These are phyloP conservation scores for Platypus cylindrus DNA, from an alignment of 2,888 invertebrate species.

Conservation along the genomic window DNA sequence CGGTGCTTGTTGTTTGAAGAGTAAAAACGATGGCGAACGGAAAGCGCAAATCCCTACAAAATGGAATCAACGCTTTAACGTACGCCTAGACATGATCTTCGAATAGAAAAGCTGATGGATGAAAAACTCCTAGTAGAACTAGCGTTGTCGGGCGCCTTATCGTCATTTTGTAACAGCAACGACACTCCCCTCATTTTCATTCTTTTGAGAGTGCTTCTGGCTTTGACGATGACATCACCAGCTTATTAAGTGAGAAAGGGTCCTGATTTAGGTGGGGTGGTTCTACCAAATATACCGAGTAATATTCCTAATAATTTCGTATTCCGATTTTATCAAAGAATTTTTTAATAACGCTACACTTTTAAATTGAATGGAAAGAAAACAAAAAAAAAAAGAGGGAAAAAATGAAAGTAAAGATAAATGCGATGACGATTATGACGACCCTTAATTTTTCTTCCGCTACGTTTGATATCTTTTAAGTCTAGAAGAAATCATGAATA, in stretches of 20 bases:
- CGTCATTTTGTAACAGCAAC: conserved; percentile 6
- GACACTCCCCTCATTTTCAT: conserved; percentile 3
- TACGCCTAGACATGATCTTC: conserved; percentile 4
- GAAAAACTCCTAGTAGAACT: conserved; percentile 3
- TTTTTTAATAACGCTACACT: too few species aligned
- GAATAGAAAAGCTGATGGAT: conserved; percentile 6
- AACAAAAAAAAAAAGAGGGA: too few species aligned
- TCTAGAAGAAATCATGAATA: too few species aligned
- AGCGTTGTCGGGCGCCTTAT: too few species aligned
- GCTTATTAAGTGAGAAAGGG: conserved; percentile 4
- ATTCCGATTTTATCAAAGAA: too few species aligned
- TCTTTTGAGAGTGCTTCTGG: conserved; percentile 5
- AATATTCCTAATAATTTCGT: too few species aligned
- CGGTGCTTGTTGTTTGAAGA: conserved; percentile 2
- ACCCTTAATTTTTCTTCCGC: too few species aligned
- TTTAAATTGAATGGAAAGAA: too few species aligned
- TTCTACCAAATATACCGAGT: conserved; percentile 16
- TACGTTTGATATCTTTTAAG: too few species aligned
- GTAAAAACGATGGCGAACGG: conserved; percentile 5
- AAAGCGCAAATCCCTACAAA: conserved; percentile 6
- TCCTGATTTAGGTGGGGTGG: too few species aligned
- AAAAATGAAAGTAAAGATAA: too few species aligned
- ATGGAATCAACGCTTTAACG: conserved; percentile 2
- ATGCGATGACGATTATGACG: too few species aligned
- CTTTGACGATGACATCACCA: conserved; percentile 4